Evolutionary conservation across 2,888 invertebrate species (phyloP).

Genomic region (Drosophila histrio): DNA sequence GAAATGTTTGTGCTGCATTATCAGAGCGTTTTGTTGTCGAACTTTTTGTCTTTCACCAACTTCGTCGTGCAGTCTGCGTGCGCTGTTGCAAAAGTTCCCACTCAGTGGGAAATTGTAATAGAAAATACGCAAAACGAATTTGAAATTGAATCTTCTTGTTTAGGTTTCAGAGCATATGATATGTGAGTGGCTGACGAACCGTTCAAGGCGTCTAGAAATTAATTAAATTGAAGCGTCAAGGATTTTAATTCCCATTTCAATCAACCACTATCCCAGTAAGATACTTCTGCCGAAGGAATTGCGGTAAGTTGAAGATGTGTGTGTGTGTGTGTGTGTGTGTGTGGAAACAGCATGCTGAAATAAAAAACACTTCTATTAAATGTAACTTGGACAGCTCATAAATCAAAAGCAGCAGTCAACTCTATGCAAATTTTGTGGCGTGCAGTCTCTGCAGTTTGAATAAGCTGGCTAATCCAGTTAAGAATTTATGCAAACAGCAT

Average conservation of each 20-base stretch:
- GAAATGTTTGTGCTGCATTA: conserved; percentile 42
- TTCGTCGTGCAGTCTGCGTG: conserved; percentile 16
- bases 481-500: conserved; percentile 62
- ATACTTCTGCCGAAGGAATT: conserved; percentile 3
- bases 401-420: conserved; percentile 38
- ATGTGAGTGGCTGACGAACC: conserved; percentile 1
- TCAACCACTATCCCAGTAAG: conserved; percentile 1
- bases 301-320: background rate
- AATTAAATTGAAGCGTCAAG: conserved; percentile 38
- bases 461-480: conserved; percentile 51
- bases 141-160: conserved; percentile 54
- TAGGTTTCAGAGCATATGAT: conserved; percentile 7
- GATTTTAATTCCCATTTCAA: conserved; percentile 14
- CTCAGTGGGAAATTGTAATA: conserved; percentile 24
- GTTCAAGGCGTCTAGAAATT: conserved; percentile 23
- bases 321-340: background rate
- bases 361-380: conserved; percentile 25
- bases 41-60: conserved; percentile 31
- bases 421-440: conserved; percentile 62
- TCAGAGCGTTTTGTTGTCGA: conserved; percentile 15
- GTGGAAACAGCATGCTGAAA: background rate
- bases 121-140: conserved; percentile 33
- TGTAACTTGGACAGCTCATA: conserved; percentile 27
- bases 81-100: conserved; percentile 30
- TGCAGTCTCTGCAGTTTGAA: conserved; percentile 37